A percentile compares a stretch with the other conserved stretches of the same genome.
These are phyloP conservation scores for Eidolon dupreanum DNA, from an alignment of 2,797 vertebrate genomes.

Conservation along the genomic window DNA sequence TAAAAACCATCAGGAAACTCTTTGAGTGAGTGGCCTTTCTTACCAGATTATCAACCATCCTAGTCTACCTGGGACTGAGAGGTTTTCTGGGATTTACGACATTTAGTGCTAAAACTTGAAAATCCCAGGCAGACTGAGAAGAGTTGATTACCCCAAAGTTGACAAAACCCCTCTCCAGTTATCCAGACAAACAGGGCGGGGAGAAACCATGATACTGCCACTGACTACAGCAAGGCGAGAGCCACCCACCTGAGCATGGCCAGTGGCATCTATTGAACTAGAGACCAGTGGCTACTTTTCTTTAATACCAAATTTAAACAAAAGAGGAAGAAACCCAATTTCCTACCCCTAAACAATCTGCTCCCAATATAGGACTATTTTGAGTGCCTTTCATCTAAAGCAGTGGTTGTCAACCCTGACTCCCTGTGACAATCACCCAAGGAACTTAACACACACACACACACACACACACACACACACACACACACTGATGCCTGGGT, in stretches of 20 bases:
- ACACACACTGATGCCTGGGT: not conserved
- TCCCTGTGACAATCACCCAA: not conserved
- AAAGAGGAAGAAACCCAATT: not conserved
- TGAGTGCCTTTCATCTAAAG: not conserved
- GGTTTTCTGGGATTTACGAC: not conserved
- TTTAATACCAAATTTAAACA: not conserved
- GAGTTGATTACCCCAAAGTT: not conserved
- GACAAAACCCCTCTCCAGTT: not conserved
- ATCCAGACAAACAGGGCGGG: not conserved
- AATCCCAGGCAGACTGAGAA: not conserved
- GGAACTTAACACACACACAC: not conserved
- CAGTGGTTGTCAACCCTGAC: not conserved
- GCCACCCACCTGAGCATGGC: not conserved
- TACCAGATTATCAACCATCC: not conserved
- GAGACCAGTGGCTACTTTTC: not conserved
- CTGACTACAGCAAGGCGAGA: not conserved
- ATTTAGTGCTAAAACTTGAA: not conserved
- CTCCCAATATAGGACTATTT: not conserved
- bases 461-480: not conserved
- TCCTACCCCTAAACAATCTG: not conserved
- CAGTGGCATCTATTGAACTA: not conserved
- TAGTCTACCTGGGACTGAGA: not conserved
- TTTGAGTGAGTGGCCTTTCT: not conserved
- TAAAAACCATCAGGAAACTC: not conserved
- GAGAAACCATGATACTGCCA: not conserved